A percentile compares a stretch with the other conserved stretches of the same genome.
phyloP scores from a whole-genome alignment of 2,797 vertebrate species.

The Anguilla marmorata region DNA sequence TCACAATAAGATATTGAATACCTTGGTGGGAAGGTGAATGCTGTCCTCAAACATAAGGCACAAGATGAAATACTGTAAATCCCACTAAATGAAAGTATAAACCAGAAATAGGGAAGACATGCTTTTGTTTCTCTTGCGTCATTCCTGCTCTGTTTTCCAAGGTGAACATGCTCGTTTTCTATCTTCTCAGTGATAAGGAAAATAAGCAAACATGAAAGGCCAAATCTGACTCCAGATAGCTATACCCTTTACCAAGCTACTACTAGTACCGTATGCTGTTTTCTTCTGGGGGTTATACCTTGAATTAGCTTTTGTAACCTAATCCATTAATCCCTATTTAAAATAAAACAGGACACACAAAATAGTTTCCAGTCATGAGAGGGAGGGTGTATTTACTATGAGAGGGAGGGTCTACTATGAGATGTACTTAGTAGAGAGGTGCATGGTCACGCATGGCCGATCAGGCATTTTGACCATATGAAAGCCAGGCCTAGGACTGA shows the following conservation, averaged over 20 bases:
- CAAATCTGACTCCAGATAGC: conserved; percentile 25
- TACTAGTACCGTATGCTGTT: background rate
- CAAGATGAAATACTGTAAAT: conserved; percentile 48
- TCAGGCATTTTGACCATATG: no score
- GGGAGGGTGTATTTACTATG: no score
- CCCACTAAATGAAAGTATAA: conserved; percentile 43
- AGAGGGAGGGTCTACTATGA: no score
- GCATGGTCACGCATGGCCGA: no score
- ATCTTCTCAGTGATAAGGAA: conserved; percentile 31
- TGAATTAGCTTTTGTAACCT: no score
- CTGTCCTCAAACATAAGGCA: conserved; percentile 43
- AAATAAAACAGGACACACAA: no score
- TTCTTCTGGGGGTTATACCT: background rate
- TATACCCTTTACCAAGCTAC: background rate
- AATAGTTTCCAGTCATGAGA: no score
- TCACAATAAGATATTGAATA: conserved; percentile 48
- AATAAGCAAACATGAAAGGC: conserved; percentile 29
- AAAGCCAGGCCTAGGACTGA: no score
- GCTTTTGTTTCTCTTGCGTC: conserved; percentile 33
- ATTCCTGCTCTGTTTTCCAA: conserved; percentile 37
- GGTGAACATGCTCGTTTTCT: conserved; percentile 29
- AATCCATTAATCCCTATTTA: no score
- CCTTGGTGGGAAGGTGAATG: conserved; percentile 55
- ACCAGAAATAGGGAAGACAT: conserved; percentile 41
- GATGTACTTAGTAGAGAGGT: no score